Evolutionary conservation across 2,113 vertebrate species (phyloP).

Genomic region (Corythoichthys intestinalis): DNA sequence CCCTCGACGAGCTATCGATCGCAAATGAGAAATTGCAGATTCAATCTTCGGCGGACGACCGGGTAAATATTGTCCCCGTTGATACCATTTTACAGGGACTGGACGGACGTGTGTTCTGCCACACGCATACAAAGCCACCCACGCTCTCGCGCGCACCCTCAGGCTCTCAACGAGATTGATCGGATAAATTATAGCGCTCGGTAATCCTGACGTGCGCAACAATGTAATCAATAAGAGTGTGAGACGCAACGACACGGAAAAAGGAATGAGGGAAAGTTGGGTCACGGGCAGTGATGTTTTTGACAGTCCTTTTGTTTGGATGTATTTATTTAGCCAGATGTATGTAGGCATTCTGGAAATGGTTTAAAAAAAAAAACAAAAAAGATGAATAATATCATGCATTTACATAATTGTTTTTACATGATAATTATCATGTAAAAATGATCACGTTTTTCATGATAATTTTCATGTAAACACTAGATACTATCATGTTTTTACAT

Average conservation of each 20-base stretch:
- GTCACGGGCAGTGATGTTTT: slow-evolving; percentile 11
- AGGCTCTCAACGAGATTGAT: slow-evolving; percentile 45
- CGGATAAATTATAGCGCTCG: slow-evolving; percentile 42
- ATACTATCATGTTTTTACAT: no score
- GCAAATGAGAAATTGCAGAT: slow-evolving; percentile 34
- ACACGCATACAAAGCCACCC: slow-evolving; percentile 1
- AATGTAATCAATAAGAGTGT: slow-evolving; percentile 46
- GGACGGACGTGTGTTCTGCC: slow-evolving; percentile 8
- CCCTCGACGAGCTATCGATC: slow-evolving; percentile 31
- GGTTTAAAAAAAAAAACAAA: no score
- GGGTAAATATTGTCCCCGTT: not conserved
- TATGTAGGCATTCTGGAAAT: no score
- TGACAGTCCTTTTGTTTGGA: no score
- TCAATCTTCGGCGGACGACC: slow-evolving; percentile 2
- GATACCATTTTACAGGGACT: slow-evolving; percentile 8
- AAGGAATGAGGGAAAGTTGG: slow-evolving; percentile 16
- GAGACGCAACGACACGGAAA: slow-evolving; percentile 20
- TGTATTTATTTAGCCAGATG: no score
- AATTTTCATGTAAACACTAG: no score
- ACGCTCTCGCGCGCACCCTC: slow-evolving; percentile 13
- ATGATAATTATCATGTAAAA: no score
- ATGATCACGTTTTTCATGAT: no score
- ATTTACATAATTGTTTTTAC: no score
- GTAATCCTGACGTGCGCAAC: slow-evolving; percentile 46
- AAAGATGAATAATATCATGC: no score